Evolutionary conservation across 2,797 vertebrate genomes (phyloP).

Genomic region (Paratrypauchen microcephalus): DNA sequence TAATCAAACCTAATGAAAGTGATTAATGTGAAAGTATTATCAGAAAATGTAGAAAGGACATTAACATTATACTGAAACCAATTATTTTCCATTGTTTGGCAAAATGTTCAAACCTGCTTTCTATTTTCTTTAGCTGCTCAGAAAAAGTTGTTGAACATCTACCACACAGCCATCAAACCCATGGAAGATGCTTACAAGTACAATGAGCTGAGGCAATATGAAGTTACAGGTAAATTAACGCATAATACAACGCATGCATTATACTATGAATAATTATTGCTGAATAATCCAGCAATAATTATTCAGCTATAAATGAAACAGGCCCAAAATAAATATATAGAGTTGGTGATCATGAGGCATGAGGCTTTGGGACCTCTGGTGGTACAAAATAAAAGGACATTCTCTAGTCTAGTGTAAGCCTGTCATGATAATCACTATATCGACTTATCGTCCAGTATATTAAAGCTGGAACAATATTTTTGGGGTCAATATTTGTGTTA

Average conservation of each 20-base stretch:
- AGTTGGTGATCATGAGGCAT: conserved; percentile 1
- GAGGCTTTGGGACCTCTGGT: conserved; percentile 47
- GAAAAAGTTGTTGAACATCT: conserved; percentile 89
- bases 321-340: neutral
- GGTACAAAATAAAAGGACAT: conserved; percentile 37
- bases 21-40: conserved; percentile 43
- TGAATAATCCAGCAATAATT: neutral
- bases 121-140: conserved; percentile 76
- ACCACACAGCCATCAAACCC: conserved; percentile 91
- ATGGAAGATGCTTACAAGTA: conserved; percentile 93
- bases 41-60: conserved; percentile 17
- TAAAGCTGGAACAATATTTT: no score
- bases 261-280: no score
- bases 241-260: no score
- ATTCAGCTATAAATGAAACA: neutral
- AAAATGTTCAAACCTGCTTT: conserved; percentile 1
- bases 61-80: conserved; percentile 28
- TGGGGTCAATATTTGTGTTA: no score
- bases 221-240: conserved; percentile 87
- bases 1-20: conserved; percentile 37
- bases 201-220: conserved; percentile 93
- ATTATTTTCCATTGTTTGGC: conserved; percentile 4
- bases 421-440: no score
- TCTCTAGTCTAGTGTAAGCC: no score
- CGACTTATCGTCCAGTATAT: no score